phyloP scores from a whole-genome alignment of 2,797 vertebrate genomes.

The Anniella stebbinsi region DNA sequence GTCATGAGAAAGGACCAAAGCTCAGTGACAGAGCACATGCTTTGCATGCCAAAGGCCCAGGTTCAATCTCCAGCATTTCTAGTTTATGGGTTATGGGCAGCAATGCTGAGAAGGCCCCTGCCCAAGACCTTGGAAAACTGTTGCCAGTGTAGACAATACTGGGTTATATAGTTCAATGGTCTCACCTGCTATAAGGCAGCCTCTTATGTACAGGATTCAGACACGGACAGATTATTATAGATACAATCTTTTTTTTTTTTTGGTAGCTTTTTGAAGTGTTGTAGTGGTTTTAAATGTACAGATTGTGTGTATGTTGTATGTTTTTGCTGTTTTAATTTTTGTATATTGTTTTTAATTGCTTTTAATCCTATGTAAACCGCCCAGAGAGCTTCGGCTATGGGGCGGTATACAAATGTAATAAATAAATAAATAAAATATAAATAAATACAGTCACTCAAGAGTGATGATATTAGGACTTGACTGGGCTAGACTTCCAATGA shows the following conservation, averaged over 20 bases:
- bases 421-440: too few relatives aligned
- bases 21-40: neutral
- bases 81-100: neutral
- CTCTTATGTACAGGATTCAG: neutral
- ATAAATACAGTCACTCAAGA: neutral
- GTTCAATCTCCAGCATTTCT: neutral
- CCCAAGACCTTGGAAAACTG: neutral
- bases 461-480: neutral
- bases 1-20: neutral
- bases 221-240: neutral
- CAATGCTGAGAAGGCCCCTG: neutral
- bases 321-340: too few relatives aligned
- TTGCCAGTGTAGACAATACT: neutral
- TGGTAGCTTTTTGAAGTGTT: too few relatives aligned
- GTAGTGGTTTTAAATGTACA: too few relatives aligned
- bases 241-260: neutral
- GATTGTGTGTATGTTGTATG: too few relatives aligned
- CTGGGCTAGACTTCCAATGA: neutral
- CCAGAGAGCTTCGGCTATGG: too few relatives aligned
- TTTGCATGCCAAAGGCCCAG: neutral
- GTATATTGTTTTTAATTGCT: too few relatives aligned
- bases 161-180: too few relatives aligned
- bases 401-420: too few relatives aligned
- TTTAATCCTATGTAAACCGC: too few relatives aligned
- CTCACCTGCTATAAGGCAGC: neutral